phyloP scores from a whole-genome alignment of 2,113 vertebrate genomes.

The Coregonus clupeaformis region DNA sequence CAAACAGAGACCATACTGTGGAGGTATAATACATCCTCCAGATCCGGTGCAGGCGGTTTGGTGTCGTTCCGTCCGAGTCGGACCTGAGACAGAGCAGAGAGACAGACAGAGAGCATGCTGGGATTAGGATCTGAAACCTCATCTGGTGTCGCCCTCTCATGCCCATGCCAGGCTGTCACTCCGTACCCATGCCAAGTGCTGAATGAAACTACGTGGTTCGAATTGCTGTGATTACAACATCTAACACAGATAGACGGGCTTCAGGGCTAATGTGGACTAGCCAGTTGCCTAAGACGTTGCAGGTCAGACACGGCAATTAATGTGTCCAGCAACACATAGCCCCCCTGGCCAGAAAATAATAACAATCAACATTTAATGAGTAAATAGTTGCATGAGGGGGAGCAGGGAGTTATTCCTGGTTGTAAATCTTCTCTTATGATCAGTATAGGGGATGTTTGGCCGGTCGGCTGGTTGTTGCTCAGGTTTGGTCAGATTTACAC shows the following conservation, averaged over 20 bases:
- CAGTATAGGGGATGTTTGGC: neutral
- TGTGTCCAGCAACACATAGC: constrained; percentile 20
- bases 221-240: neutral
- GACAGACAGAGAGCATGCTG: constrained; percentile 16
- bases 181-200: constrained; percentile 29
- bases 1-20: constrained; percentile 56
- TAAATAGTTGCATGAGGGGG: neutral
- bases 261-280: neutral
- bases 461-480: neutral
- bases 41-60: constrained; percentile 65
- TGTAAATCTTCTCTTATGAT: constrained; percentile 27
- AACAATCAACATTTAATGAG: neutral
- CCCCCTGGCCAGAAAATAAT: neutral
- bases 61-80: constrained; percentile 66
- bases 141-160: neutral
- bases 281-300: constrained; percentile 1
- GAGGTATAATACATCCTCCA: constrained; percentile 75
- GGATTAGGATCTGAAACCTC: too few species aligned
- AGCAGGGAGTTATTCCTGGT: neutral
- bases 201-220: constrained; percentile 54
- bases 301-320: constrained; percentile 28
- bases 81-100: constrained; percentile 65
- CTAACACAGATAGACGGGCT: constrained; percentile 11
- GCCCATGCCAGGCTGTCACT: neutral
- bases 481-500: neutral